phyloP scores from a whole-genome alignment of 2,888 invertebrate species.

The Tricholauxania praeusta region DNA sequence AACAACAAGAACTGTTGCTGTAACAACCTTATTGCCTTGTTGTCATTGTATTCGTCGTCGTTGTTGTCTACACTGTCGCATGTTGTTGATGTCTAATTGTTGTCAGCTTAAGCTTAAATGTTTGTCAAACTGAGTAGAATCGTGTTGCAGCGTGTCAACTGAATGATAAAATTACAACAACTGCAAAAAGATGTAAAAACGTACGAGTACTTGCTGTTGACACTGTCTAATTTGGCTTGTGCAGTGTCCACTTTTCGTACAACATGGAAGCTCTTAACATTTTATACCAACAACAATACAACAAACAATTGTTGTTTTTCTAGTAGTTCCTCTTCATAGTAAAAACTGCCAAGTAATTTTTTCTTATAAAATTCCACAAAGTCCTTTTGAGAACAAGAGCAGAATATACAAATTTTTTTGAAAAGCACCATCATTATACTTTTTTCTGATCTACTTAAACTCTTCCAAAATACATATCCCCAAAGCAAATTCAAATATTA shows the following conservation, averaged over 20 bases:
- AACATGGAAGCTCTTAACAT: not conserved
- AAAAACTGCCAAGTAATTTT: not conserved
- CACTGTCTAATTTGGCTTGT: constrained; percentile 40
- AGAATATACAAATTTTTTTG: not conserved
- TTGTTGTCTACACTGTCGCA: not conserved
- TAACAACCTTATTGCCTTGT: not conserved
- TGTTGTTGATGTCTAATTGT: constrained; percentile 38
- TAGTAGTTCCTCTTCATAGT: not conserved
- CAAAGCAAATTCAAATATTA: no score
- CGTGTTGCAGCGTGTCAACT: constrained; percentile 31
- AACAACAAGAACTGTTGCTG: not conserved
- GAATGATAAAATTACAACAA: constrained; percentile 28
- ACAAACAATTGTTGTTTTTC: not conserved
- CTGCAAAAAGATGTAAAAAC: constrained; percentile 2
- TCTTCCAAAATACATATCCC: no score
- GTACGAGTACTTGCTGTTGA: constrained; percentile 27
- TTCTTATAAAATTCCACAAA: constrained; percentile 29
- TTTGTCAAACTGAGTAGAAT: constrained; percentile 36
- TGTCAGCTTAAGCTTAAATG: constrained; percentile 44
- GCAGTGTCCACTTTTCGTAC: constrained; percentile 10
- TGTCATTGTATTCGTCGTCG: not conserved
- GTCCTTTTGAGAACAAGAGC: constrained; percentile 12
- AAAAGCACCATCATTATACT: no score
- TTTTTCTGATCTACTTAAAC: no score
- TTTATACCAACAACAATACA: constrained; percentile 15